Evolutionary conservation across 1,140 invertebrate species (phyloP), one percentile per base, ranked within the genome.

Genomic region (Drosophila repletoides): DNA sequence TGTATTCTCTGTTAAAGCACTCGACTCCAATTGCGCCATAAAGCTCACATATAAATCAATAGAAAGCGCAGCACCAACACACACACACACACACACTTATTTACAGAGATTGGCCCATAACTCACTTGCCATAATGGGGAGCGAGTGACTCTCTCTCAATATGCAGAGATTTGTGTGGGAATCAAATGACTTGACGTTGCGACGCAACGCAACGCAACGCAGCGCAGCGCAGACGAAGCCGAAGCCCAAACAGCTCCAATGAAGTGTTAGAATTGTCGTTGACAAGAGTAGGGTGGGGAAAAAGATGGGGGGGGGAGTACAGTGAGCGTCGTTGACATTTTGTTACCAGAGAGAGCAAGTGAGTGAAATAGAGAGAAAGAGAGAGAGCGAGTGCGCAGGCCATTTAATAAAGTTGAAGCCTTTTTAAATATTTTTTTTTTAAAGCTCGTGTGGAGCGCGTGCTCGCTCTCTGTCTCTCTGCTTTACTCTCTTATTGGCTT

Each of bases 41-140:
- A 80, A 80, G 69, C 76, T 72, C 76, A n/a, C n/a, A 81, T 75
- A 86, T 84, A 84, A 84, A 84, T 84, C 79, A 84, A 84, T 84
- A 84, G 79, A 84, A 84, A 84, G 79, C 79, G 79, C 80, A 71
- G 70, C 38, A 29, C 34, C 49, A 48, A 76, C 61, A 66, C 36
- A 61, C 36, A 17, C 22, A 58, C 15, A 51, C 28, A 65, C 17
- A 46, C 17, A 36, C 19, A 49, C 19, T 28, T 38, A 29, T 10
- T 31, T 7, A 43, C 17, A 41, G 2, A 36, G n/a, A 60, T 21
- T 49, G 52, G 33, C 52, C 55, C 74, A 83, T 84, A 83, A 79
- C 79, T 84, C 74, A 84, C 79, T 81, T 81, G 72, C 61, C 48
- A 84, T 79, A 80, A 79, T 80, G 34, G 64, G 45, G 56, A 68